Base-by-base conservation (phyloP, 1,140 invertebrate species). In the Temnothorax curvispinosus region DNA sequence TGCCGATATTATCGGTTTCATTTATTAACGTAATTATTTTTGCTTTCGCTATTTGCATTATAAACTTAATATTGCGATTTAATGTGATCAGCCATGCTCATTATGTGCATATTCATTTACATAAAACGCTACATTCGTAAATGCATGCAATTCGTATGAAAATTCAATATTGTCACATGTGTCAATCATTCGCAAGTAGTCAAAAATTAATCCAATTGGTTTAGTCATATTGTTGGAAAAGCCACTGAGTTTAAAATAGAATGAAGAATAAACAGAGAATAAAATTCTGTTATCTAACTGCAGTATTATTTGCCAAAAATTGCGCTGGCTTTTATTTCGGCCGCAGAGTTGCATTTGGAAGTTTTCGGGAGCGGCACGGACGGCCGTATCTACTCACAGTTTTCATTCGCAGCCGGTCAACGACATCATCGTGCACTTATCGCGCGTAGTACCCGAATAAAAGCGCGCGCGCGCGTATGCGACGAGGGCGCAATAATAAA, bases 11-110 rank as follows among this genome's bases (percentile, higher is more conserved):
- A 81, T 54, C 64, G 5, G 47, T 71, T 69, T 69, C 77, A 81
- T 81, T 81, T 35, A 71, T 81, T 81, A 69, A 54, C 47, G 60
- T 65, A 81, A 81, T 81, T 69, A 71, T 71, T 81, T 81, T 81
- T 64, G 50, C 32, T 71, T 81, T 50, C 35, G 47, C 8, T 81
- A 81, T 71, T 81, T 81, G 47, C 35, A 54, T 81, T 69, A 81
- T 71, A 71, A 81, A 81, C 47, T 71, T 81, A 71, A 81, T 71
- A 81, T 81, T 41, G 21, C 50, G 52, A 56, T 81, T 81, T 71
- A 81, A 78, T 18, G 54, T 35, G 27, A 81, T 81, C 35, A 54
- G 21, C 47, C 64, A 13, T 54, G 77, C 21, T 81, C 47, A 54
- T 81, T 81, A 69, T 56, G 54, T 50, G 58, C 58, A 54, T 71